Base-by-base conservation (phyloP, 1,140 invertebrate species). In the Argopecten irradians region DNA sequence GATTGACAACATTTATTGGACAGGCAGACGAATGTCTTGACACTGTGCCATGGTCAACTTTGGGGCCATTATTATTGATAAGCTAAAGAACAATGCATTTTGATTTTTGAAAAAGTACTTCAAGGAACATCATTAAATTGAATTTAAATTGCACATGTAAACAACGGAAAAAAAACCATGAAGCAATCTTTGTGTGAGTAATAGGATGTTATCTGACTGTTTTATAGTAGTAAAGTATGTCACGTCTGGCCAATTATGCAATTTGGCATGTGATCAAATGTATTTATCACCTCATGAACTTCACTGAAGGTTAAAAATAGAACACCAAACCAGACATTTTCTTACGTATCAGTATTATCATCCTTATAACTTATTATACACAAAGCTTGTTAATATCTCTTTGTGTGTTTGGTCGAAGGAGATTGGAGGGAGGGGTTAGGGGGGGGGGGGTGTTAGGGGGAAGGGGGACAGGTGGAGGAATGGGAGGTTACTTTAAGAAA, bases 181-280 rank as follows among this genome's bases (percentile, higher is more conserved):
- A 11, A 55, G 16, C 22, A 55, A 19, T 55, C 22, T 19, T 71
- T 71, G n/a, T 22, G 28, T 28, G 3, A n/a, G 55, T 71, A 3
- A 71, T 5, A 7, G 8, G n/a, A 71, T 71, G 22, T 71, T 28
- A 71, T n/a, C 55, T 3, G 8, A 16, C 14, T 71, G 8, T n/a
- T 71, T 28, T 71, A 28, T 28, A 71, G 28, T 3, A 5, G 22
- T 28, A 71, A 71, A 71, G 16, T n/a, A 71, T 71, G 55, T n/a
- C 22, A 71, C 7, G 55, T n/a, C 22, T 71, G 55, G 55, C 55
- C 55, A 71, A 71, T 71, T 71, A 71, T 71, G 55, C 55, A 71
- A 71, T 71, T 71, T 71, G 55, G 55, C 55, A 71, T 71, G 55
- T 71, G 55, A 71, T 71, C 55, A 71, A 71, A 22, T 71, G 55